Percentiles rank a stretch among this genome's conserved stretches.
Conservation (phyloP, 2,113 vertebrate species). For the Oreochromis tanganicae region DNA sequence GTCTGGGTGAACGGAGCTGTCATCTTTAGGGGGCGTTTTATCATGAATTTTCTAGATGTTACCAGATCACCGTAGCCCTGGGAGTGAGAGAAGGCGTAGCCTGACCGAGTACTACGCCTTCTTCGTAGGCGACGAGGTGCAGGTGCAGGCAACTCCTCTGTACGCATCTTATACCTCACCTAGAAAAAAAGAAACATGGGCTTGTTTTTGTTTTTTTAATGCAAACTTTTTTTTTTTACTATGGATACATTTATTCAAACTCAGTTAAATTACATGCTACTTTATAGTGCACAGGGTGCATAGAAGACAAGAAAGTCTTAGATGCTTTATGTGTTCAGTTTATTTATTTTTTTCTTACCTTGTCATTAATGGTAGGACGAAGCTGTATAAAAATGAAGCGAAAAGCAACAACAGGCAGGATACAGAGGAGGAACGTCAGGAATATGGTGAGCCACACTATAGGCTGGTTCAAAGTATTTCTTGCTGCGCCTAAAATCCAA, state of each 20-base stretch:
- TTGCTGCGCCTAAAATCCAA: slow-evolving; percentile 76
- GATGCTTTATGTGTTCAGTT: not conserved
- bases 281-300: not conserved
- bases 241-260: not conserved
- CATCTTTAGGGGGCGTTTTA: slow-evolving; percentile 39
- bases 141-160: slow-evolving; percentile 61
- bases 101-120: slow-evolving; percentile 78
- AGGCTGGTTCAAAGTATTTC: slow-evolving; percentile 84
- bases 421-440: slow-evolving; percentile 80
- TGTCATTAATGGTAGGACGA: slow-evolving; percentile 78
- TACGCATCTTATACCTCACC: slow-evolving; percentile 75
- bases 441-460: slow-evolving; percentile 67
- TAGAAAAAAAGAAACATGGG: slow-evolving; percentile 18
- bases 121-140: slow-evolving; percentile 9
- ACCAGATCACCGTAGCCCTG: slow-evolving; percentile 89
- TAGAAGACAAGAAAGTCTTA: no score
- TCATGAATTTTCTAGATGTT: slow-evolving; percentile 77
- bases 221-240: not conserved
- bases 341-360: slow-evolving; percentile 71
- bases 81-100: slow-evolving; percentile 92
- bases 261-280: not conserved
- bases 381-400: slow-evolving; percentile 79
- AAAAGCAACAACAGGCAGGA: slow-evolving; percentile 78
- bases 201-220: not conserved
- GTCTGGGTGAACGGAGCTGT: slow-evolving; percentile 17